Evolutionary conservation across 2,797 vertebrate species (phyloP).

Genomic region (Erithacus rubecula): DNA sequence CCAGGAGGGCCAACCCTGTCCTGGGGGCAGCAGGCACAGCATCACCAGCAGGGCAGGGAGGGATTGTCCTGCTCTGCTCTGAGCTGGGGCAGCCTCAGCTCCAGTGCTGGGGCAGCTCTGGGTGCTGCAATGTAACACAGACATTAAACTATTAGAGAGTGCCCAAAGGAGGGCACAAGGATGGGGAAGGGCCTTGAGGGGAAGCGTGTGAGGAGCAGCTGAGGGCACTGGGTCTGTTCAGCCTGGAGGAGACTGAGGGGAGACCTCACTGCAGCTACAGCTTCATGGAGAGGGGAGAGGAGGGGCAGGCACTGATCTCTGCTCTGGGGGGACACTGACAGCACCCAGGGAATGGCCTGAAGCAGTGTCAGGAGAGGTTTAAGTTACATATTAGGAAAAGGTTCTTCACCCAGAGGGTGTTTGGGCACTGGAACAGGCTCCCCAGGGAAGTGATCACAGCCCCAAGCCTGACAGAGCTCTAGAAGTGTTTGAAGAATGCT

Average conservation of each 20-base stretch:
- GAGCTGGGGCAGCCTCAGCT: too few species aligned
- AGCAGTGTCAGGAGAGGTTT: fast-evolving
- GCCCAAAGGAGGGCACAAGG: too few species aligned
- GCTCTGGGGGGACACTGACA: background rate
- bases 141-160: too few species aligned
- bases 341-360: background rate
- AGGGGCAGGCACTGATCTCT: background rate
- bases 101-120: too few species aligned
- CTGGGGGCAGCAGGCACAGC: background rate
- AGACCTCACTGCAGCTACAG: too few species aligned
- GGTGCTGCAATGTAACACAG: too few species aligned
- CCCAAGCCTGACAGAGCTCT: fast-evolving
- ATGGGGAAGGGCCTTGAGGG: too few species aligned
- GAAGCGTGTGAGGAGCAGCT: too few species aligned
- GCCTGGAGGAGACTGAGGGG: too few species aligned
- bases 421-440: background rate
- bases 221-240: too few species aligned
- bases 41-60: background rate
- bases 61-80: background rate
- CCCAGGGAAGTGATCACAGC: fast-evolving
- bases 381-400: fast-evolving
- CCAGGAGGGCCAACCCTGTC: background rate
- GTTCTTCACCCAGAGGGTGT: fast-evolving
- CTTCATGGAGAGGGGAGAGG: background rate
- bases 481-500: background rate